Evolutionary conservation across 2,888 invertebrate genomes (phyloP).

Genomic region (Monopis laevigella): DNA sequence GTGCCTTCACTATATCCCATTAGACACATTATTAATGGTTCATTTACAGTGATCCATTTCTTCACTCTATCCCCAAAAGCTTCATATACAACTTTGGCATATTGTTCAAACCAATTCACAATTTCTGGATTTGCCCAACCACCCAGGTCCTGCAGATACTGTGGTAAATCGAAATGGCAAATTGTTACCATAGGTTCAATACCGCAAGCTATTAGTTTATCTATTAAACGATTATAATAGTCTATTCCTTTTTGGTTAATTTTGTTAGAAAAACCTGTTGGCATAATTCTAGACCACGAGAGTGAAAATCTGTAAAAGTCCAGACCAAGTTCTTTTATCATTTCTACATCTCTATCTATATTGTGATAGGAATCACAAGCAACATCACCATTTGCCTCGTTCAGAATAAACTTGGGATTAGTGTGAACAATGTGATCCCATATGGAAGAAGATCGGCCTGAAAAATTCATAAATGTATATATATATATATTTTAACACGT

Average conservation of each 20-base stretch:
- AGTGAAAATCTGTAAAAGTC: conserved; percentile 14
- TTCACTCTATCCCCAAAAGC: conserved; percentile 59
- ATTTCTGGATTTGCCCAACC: conserved; percentile 30
- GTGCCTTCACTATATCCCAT: conserved; percentile 5
- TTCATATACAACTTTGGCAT: conserved; percentile 49
- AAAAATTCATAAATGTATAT: no score
- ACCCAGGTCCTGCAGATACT: conserved; percentile 26
- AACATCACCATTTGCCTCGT: conserved; percentile 28
- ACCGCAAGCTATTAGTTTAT: conserved; percentile 9
- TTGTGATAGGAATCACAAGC: conserved; percentile 30
- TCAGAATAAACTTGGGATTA: conserved; percentile 28
- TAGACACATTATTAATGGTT: conserved; percentile 31
- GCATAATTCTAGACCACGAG: conserved; percentile 14
- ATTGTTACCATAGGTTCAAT: conserved; percentile 17
- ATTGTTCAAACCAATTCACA: conserved; percentile 53
- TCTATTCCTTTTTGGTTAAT: conserved; percentile 10
- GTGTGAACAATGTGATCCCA: conserved; percentile 39
- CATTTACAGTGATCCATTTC: conserved; percentile 72
- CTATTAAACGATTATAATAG: conserved; percentile 12
- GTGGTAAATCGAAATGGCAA: conserved; percentile 38
- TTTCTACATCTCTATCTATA: conserved; percentile 32
- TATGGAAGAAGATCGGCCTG: conserved; percentile 19
- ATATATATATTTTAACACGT: no score
- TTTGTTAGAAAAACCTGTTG: conserved; percentile 9
- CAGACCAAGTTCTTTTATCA: conserved; percentile 10